Evolutionary conservation across 2,888 invertebrate species (phyloP).

Genomic region (Odontomyia ornata): DNA sequence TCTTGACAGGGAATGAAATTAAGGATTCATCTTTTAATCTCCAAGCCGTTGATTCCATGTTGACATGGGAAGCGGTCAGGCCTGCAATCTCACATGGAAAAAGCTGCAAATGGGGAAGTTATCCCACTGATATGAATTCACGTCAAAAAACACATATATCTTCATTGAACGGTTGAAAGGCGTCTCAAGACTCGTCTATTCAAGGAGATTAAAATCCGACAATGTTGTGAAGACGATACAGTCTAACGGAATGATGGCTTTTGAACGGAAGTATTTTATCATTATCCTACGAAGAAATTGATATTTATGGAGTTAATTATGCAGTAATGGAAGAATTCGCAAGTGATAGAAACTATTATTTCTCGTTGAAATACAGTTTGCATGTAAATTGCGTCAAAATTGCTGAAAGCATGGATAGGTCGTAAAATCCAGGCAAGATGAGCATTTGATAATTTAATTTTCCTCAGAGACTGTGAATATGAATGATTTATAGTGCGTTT

Average conservation of each 20-base stretch:
- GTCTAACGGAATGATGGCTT: neutral
- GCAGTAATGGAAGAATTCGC: neutral
- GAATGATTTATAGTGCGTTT: no score
- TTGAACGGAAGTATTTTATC: neutral
- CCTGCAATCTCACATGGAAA: no score
- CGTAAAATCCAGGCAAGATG: neutral
- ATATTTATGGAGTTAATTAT: neutral
- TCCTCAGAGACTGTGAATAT: no score
- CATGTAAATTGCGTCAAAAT: neutral
- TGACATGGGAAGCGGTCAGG: no score
- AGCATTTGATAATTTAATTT: neutral
- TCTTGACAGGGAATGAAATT: no score
- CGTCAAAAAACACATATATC: neutral
- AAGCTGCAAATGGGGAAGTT: no score
- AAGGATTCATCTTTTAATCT: no score
- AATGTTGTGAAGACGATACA: neutral
- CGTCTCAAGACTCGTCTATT: neutral
- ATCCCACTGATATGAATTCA: no score
- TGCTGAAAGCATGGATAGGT: neutral
- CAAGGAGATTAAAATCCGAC: neutral
- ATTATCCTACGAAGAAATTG: neutral
- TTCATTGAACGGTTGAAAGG: neutral
- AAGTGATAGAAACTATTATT: neutral
- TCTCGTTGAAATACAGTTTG: neutral
- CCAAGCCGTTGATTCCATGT: no score